phyloP scores from a whole-genome alignment of 2,888 invertebrate genomes.

The Augochlorella aurata region DNA sequence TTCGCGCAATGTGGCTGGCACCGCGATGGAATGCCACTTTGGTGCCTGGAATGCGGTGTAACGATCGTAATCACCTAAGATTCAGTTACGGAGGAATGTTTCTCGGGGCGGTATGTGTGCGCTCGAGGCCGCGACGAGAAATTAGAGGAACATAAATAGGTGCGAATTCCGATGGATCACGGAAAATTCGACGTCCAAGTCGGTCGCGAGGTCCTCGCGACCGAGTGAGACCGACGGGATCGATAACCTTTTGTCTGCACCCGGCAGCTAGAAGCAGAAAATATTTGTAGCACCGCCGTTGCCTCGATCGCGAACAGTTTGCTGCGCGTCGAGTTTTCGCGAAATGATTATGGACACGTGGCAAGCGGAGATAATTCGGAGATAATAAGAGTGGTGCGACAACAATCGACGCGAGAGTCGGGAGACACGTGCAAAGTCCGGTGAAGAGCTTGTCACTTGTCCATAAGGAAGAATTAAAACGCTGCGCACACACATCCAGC shows the following conservation, averaged over 20 bases:
- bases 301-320: constrained; percentile 8
- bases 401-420: too few species aligned
- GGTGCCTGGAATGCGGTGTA: constrained; percentile 77
- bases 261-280: background rate
- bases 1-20: constrained; percentile 68
- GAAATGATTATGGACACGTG: constrained; percentile 43
- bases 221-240: background rate
- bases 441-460: constrained; percentile 24
- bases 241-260: background rate
- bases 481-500: constrained; percentile 32
- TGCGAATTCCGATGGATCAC: constrained; percentile 53
- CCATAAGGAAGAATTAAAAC: constrained; percentile 25
- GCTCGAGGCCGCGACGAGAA: constrained; percentile 58
- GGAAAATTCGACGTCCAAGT: constrained; percentile 24
- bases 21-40: constrained; percentile 74
- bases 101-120: constrained; percentile 65
- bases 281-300: background rate
- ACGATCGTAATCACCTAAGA: constrained; percentile 75
- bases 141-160: constrained; percentile 60
- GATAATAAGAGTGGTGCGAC: background rate
- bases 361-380: constrained; percentile 10
- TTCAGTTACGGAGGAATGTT: constrained; percentile 73
- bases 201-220: background rate
- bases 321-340: constrained; percentile 20
- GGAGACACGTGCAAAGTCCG: background rate